Evolutionary conservation across 2,888 invertebrate species (phyloP), one percentile per base, ranked within the genome.

Genomic region (Drosophila picticornis): DNA sequence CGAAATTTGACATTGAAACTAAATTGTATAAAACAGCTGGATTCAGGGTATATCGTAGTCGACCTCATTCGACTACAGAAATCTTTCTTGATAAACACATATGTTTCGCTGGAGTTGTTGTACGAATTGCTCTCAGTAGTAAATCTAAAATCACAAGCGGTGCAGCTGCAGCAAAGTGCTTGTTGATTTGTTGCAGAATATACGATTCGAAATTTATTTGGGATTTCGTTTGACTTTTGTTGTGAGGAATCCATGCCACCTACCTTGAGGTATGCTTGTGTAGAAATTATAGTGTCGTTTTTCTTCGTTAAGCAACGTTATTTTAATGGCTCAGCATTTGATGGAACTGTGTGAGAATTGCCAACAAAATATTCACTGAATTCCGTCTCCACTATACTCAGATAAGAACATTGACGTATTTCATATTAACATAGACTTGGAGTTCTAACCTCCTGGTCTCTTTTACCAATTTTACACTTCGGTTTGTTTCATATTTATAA

Each of bases 311-410:
- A 50, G 56, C 31, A 38, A 52, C 36, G 59, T 16, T 43, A 70
- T 65, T 77, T 80, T 72, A 77, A 64, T 71, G 66, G 50, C 51
- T 31, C 48, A 31, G 63, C 72, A 62, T 61, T 32, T 72, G 58
- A 38, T 52, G 31, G 72, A 75, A 87, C 67, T 77, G 88, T 53
- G 74, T 77, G 79, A 70, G 78, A 69, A 75, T 78, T 56, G 56
- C 46, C 69, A 71, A 50, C 55, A 68, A 67, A 65, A 62, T 50
- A 29, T 63, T 74, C 74, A 63, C 72, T 80, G 85, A 73, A 81
- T 84, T 90, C 62, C 4, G 32, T 4, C 32, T 11, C 1, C 32
- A 32, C 32, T 13, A 13, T 4, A 34, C 5, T 34, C 13, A 34
- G 34, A 34, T 34, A 5, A 13, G 34, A 16, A 16, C 36, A 55